phyloP scores from a whole-genome alignment of 2,797 vertebrate species.

The Paedocypris micromegethes region DNA sequence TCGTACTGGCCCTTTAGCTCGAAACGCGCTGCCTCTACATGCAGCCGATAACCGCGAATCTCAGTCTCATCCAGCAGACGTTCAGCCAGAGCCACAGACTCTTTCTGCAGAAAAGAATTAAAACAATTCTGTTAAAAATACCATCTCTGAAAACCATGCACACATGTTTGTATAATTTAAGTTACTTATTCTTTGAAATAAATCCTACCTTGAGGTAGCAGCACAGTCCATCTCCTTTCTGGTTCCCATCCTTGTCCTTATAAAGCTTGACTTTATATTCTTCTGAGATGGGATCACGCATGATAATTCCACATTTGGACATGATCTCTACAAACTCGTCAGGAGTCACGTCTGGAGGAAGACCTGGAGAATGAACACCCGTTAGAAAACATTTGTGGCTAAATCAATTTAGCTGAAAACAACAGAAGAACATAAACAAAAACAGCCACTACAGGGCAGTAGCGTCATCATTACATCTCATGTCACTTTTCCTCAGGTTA shows the following conservation, averaged over 20 bases:
- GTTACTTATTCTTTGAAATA: too few species aligned
- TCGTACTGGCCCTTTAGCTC: slow-evolving; percentile 92
- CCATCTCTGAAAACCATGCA: not conserved
- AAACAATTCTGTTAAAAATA: not conserved
- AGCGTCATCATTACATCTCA: too few species aligned
- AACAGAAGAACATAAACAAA: not conserved
- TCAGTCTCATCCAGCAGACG: slow-evolving; percentile 89
- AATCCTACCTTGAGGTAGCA: slow-evolving; percentile 85
- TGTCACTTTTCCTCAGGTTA: too few species aligned
- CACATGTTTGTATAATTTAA: not conserved
- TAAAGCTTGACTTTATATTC: slow-evolving; percentile 94
- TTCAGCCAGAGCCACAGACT: slow-evolving; percentile 77
- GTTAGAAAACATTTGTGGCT: too few species aligned
- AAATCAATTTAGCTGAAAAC: too few species aligned
- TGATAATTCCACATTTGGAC: slow-evolving; percentile 94
- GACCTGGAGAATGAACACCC: slow-evolving; percentile 62
- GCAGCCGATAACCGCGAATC: slow-evolving; percentile 85
- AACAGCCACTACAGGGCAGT: slow-evolving; percentile 5
- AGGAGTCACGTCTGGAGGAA: slow-evolving; percentile 85
- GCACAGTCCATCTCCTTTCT: slow-evolving; percentile 93
- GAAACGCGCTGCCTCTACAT: slow-evolving; percentile 87
- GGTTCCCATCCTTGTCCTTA: slow-evolving; percentile 89
- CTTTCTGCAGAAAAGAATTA: slow-evolving; percentile 70
- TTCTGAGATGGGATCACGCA: slow-evolving; percentile 87
- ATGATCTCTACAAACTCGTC: slow-evolving; percentile 89